phyloP scores from a whole-genome alignment of 2,113 vertebrate species.

The Saimiri boliviensis region DNA sequence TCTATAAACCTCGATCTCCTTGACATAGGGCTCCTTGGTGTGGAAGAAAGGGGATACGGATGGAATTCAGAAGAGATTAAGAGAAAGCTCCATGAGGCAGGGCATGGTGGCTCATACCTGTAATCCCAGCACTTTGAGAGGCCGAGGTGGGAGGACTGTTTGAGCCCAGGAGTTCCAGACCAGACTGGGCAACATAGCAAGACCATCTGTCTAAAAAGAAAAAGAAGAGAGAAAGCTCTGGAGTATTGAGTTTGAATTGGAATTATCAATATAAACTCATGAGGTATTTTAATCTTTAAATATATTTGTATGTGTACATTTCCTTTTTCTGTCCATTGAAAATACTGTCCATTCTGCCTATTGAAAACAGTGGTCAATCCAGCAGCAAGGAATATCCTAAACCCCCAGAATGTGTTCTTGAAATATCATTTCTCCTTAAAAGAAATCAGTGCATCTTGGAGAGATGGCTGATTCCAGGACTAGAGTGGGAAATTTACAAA shows the following conservation, averaged over 20 bases:
- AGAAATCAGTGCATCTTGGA: background rate
- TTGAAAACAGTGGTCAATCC: background rate
- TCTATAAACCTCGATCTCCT: background rate
- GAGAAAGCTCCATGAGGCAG: background rate
- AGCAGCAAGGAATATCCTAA: background rate
- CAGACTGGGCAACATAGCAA: no score
- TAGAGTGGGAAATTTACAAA: background rate
- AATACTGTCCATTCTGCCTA: background rate
- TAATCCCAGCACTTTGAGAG: no score
- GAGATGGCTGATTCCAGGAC: background rate
- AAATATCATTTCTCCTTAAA: background rate
- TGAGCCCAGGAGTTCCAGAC: no score
- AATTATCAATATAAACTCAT: background rate
- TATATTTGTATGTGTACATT: background rate
- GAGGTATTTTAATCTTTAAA: background rate
- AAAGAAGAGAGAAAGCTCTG: no score
- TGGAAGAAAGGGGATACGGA: background rate
- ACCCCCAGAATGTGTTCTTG: background rate
- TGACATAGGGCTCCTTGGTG: background rate
- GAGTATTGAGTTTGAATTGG: background rate
- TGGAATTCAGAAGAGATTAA: background rate
- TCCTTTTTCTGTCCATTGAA: background rate
- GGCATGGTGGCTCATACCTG: no score
- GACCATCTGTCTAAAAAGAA: no score
- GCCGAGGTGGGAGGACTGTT: no score